These are phyloP conservation scores for Aleiodes leptofemur DNA, from an alignment of 2,888 invertebrate genomes.

Conservation along the genomic window DNA sequence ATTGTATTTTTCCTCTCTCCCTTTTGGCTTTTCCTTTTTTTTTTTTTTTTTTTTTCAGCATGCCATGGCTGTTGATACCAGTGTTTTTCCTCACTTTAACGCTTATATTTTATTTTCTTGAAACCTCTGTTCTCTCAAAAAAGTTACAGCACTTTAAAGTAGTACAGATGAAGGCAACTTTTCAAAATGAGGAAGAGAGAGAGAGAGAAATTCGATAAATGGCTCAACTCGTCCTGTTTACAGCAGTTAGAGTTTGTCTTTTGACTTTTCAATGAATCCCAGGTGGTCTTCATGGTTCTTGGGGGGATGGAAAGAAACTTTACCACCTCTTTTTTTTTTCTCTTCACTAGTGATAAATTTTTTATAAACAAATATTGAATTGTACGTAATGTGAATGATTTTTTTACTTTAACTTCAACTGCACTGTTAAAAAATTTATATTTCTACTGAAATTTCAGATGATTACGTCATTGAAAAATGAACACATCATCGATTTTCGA, in stretches of 20 bases:
- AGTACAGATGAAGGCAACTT: constrained; percentile 1
- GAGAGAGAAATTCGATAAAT: constrained; percentile 52
- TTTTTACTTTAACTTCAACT: too few relatives aligned
- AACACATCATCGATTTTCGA: too few relatives aligned
- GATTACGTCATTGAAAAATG: too few relatives aligned
- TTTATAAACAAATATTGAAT: constrained; percentile 47
- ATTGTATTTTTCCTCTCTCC: constrained; percentile 13
- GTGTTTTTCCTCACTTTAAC: constrained; percentile 54
- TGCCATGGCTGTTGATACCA: constrained; percentile 50
- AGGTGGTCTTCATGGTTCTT: constrained; percentile 52
- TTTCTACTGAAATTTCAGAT: too few relatives aligned
- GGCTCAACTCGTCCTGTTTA: constrained; percentile 56
- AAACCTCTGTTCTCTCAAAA: constrained; percentile 54
- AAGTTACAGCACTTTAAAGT: constrained; percentile 37
- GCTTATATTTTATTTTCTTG: constrained; percentile 24
- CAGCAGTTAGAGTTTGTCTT: constrained; percentile 53
- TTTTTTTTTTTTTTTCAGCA: constrained; percentile 14
- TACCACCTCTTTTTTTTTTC: background rate
- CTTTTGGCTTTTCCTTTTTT: background rate
- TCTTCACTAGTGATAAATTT: constrained; percentile 39
- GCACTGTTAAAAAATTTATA: too few relatives aligned
- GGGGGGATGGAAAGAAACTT: constrained; percentile 25
- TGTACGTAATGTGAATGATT: constrained; percentile 5
- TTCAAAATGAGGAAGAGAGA: constrained; percentile 46
- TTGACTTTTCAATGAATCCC: constrained; percentile 55